Evolutionary conservation across 2,113 vertebrate species (phyloP).

Genomic region (Physeter macrocephalus): DNA sequence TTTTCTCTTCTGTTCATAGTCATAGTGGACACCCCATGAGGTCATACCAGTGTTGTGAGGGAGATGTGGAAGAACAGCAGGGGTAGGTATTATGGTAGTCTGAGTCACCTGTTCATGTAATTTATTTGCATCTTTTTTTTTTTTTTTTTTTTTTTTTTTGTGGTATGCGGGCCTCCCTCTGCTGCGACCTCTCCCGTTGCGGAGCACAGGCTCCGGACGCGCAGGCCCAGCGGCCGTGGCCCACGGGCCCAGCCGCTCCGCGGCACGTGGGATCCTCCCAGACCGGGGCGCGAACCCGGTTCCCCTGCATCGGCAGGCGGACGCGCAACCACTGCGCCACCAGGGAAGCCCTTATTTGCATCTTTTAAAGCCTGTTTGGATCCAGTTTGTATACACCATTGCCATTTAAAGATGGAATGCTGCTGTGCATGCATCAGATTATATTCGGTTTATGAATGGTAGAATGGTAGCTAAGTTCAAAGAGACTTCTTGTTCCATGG

Average conservation of each 20-base stretch:
- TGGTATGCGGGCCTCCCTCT: no score
- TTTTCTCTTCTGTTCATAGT: background rate
- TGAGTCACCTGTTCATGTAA: background rate
- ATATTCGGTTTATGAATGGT: background rate
- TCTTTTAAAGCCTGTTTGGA: background rate
- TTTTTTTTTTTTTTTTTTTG: no score
- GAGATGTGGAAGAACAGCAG: background rate
- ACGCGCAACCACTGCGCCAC: no score
- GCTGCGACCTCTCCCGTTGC: no score
- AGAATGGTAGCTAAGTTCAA: background rate
- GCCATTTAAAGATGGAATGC: background rate
- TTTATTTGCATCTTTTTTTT: no score
- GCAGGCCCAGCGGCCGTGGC: no score
- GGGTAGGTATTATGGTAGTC: background rate
- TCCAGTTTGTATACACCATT: background rate
- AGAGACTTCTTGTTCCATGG: background rate
- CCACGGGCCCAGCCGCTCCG: no score
- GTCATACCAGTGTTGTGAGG: background rate
- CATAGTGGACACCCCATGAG: background rate
- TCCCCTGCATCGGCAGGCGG: no score
- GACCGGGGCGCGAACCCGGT: no score
- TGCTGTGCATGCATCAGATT: background rate
- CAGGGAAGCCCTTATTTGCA: no score
- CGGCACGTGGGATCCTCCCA: no score
- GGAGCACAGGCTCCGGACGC: no score